A percentile compares a stretch with the other conserved stretches of the same genome.
These are phyloP conservation scores for Therioaphis trifolii DNA, from an alignment of 2,888 invertebrate genomes.

Conservation along the genomic window DNA sequence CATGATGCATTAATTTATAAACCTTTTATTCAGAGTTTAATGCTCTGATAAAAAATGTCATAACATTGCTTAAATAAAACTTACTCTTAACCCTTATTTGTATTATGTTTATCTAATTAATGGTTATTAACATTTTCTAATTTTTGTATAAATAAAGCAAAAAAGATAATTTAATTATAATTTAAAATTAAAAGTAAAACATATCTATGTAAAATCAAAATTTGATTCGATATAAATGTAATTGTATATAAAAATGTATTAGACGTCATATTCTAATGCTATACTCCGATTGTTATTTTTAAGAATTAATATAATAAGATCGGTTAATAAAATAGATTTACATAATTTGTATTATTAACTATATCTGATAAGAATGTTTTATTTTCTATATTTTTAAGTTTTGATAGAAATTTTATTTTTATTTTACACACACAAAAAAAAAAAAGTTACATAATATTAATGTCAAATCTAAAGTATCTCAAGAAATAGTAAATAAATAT, in stretches of 20 bases:
- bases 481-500: too few relatives aligned
- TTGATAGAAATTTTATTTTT: too few relatives aligned
- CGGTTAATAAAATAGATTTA: conserved; percentile 21
- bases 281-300: background rate
- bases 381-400: background rate
- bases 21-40: conserved; percentile 9
- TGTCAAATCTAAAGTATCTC: too few relatives aligned
- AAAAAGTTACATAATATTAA: too few relatives aligned
- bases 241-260: background rate
- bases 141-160: background rate
- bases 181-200: conserved; percentile 24
- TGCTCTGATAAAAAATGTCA: background rate
- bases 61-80: conserved; percentile 13
- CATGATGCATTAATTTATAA: conserved; percentile 40
- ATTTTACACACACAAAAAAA: too few relatives aligned
- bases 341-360: background rate
- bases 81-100: background rate
- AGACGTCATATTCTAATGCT: background rate
- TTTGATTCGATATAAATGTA: background rate
- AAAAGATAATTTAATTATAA: background rate
- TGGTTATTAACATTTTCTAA: conserved; percentile 14
- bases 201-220: background rate
- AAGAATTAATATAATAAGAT: background rate
- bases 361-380: background rate
- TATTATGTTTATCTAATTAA: background rate